Percentiles rank a stretch among this genome's conserved stretches.
Conservation (phyloP, 2,888 invertebrate species). For the Spisula solida region DNA sequence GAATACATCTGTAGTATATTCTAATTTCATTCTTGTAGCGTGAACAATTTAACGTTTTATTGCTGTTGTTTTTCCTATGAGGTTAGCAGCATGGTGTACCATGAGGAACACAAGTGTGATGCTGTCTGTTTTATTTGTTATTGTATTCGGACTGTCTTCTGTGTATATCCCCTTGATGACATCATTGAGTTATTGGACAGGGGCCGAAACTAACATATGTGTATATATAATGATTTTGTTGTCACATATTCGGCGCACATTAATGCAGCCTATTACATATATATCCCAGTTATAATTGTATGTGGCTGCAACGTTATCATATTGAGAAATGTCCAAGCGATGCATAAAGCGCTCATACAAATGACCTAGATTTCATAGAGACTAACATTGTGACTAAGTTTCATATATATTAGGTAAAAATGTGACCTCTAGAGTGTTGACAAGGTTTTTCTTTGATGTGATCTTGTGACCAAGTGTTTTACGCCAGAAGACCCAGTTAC, state of each 20-base stretch:
- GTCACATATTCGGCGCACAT: slow-evolving; percentile 21
- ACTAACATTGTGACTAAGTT: no score
- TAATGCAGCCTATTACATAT: slow-evolving; percentile 44
- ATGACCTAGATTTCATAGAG: no score
- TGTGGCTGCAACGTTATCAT: slow-evolving; percentile 36
- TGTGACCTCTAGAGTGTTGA: no score
- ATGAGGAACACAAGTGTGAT: slow-evolving; percentile 11
- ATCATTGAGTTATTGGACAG: background rate
- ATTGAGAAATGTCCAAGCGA: background rate
- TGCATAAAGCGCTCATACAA: slow-evolving; percentile 18
- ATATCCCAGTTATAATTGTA: slow-evolving; percentile 35
- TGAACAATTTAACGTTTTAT: slow-evolving; percentile 52
- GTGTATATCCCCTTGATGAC: background rate
- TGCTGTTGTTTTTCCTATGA: slow-evolving; percentile 48
- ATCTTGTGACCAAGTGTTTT: no score
- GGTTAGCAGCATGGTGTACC: slow-evolving; percentile 25
- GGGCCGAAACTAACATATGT: background rate
- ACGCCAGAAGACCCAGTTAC: no score
- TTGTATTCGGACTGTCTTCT: background rate
- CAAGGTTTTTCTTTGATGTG: no score
- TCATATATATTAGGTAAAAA: no score
- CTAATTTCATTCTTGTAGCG: slow-evolving; percentile 35
- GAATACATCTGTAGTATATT: background rate
- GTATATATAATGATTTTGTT: slow-evolving; percentile 19
- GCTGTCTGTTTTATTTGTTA: background rate